Evolutionary conservation across 2,113 vertebrate species (phyloP).

Genomic region (Pygoscelis adeliae): DNA sequence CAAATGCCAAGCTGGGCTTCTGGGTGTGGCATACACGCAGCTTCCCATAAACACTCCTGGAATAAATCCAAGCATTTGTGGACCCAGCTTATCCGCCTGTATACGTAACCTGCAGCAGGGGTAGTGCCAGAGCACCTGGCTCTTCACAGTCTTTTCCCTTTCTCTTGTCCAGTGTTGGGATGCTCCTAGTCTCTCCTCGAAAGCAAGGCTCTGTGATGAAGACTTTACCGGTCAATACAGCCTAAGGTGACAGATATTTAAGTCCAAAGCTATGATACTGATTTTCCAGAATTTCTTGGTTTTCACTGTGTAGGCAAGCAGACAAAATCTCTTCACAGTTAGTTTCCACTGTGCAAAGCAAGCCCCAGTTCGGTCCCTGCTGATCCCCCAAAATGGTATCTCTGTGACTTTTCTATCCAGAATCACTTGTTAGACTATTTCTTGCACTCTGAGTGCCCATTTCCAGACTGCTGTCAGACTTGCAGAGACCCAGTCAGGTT

Average conservation of each 20-base stretch:
- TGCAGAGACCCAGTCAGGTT: background rate
- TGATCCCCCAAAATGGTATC: background rate
- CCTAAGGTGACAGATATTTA: background rate
- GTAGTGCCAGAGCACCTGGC: background rate
- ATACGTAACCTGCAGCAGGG: background rate
- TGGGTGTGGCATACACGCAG: background rate
- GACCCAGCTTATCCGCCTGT: background rate
- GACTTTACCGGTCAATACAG: background rate
- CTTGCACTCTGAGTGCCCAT: background rate
- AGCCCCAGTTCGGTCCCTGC: background rate
- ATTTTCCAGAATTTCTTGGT: background rate
- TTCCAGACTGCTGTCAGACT: background rate
- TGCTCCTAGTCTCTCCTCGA: rapidly evolving
- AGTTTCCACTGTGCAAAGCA: background rate
- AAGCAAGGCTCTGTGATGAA: background rate
- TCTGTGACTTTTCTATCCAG: background rate
- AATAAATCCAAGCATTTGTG: background rate
- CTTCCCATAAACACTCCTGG: background rate
- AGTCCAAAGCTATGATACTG: background rate
- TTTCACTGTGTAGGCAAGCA: background rate
- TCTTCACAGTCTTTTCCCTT: background rate
- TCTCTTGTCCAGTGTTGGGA: background rate
- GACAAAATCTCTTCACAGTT: background rate
- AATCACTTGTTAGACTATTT: background rate
- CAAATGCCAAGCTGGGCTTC: background rate